These are phyloP conservation scores for Himalopsyche anomala DNA, from an alignment of 2,888 invertebrate species.

Conservation along the genomic window DNA sequence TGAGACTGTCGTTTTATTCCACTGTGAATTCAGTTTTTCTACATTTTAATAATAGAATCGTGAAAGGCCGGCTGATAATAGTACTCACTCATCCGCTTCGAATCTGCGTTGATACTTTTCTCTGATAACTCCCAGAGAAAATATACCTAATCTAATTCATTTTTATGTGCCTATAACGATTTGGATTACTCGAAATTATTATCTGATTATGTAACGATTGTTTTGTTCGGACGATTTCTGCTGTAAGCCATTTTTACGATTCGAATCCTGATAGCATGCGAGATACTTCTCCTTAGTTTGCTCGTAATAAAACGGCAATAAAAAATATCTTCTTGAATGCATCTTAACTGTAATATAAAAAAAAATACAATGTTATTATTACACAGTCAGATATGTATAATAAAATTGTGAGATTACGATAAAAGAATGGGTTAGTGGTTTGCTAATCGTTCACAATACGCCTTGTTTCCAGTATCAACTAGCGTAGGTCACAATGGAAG, in stretches of 20 bases:
- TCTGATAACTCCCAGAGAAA: conserved; percentile 43
- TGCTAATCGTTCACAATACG: too few species aligned
- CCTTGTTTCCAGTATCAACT: too few species aligned
- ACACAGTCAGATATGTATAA: too few species aligned
- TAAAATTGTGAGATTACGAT: too few species aligned
- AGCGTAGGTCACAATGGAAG: too few species aligned
- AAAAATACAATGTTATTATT: too few species aligned
- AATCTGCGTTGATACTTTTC: conserved; percentile 48
- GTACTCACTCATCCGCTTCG: neutral
- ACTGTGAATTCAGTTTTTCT: conserved; percentile 37
- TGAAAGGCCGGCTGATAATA: conserved; percentile 53
- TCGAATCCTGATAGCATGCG: neutral
- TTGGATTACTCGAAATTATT: conserved; percentile 31
- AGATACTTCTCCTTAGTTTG: neutral
- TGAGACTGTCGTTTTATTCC: conserved; percentile 15
- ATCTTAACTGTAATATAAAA: too few species aligned
- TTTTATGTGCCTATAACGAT: conserved; percentile 43
- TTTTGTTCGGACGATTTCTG: conserved; percentile 13
- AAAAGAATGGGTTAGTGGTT: too few species aligned
- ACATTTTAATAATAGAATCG: conserved; percentile 54
- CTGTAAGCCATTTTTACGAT: conserved; percentile 33
- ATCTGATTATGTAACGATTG: conserved; percentile 34
- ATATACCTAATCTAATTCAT: conserved; percentile 42
- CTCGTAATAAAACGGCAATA: neutral
- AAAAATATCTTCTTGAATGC: conserved; percentile 11